phyloP scores from a whole-genome alignment of 2,888 invertebrate species.

The Macropis europaea region DNA sequence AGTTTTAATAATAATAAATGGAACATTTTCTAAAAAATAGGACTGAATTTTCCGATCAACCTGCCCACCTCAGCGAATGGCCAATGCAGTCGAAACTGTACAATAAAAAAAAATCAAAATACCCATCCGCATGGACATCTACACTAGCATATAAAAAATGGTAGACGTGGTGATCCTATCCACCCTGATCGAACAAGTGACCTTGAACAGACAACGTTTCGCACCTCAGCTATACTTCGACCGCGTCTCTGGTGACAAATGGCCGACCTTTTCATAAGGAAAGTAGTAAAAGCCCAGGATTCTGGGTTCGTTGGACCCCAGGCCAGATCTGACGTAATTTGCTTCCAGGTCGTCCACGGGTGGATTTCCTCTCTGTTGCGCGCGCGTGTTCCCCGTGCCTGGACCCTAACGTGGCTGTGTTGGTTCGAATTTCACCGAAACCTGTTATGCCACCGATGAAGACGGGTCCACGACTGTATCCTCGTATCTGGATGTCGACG shows the following conservation, averaged over 20 bases:
- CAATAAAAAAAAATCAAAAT: too few relatives aligned
- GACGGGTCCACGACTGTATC: constrained; percentile 63
- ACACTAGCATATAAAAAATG: too few relatives aligned
- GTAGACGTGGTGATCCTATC: too few relatives aligned
- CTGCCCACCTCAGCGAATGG: too few relatives aligned
- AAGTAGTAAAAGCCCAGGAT: constrained; percentile 55
- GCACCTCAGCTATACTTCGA: too few relatives aligned
- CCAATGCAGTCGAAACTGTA: too few relatives aligned
- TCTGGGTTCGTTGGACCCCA: constrained; percentile 66
- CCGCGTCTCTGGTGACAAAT: background rate
- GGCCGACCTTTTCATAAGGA: constrained; percentile 42
- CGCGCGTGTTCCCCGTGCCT: constrained; percentile 26
- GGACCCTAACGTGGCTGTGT: constrained; percentile 31
- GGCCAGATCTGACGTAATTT: constrained; percentile 65
- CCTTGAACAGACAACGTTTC: too few relatives aligned
- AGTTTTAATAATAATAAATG: too few relatives aligned
- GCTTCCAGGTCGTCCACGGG: constrained; percentile 66
- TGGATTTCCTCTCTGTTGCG: constrained; percentile 62
- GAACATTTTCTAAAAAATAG: too few relatives aligned
- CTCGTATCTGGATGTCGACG: constrained; percentile 55
- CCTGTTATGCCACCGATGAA: constrained; percentile 63
- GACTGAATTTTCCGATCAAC: too few relatives aligned
- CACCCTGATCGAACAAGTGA: too few relatives aligned
- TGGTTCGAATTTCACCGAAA: constrained; percentile 65
- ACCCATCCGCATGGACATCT: too few relatives aligned